phyloP scores from a whole-genome alignment of 2,888 invertebrate genomes.

The Norana najaformis region DNA sequence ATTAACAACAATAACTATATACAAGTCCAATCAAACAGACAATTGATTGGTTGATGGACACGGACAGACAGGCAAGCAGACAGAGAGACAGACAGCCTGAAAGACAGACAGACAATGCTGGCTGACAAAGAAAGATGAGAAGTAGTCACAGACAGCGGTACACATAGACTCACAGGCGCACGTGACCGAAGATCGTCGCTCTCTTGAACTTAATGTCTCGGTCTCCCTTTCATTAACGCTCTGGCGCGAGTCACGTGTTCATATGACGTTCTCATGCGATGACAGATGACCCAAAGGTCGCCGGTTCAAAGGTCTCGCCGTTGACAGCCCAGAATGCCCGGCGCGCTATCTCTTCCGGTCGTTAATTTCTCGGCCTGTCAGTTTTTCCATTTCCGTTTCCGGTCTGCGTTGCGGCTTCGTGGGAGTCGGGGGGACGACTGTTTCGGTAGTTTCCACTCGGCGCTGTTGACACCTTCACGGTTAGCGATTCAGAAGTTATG shows the following conservation, averaged over 20 bases:
- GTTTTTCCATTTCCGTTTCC: constrained; percentile 7
- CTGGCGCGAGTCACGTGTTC: not conserved
- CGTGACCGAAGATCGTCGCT: not conserved
- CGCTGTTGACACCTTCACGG: not conserved
- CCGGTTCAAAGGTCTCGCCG: not conserved
- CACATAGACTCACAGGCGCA: not conserved
- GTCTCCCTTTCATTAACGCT: constrained; percentile 13
- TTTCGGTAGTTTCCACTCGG: not conserved
- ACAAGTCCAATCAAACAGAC: not conserved
- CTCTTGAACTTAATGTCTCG: too few species aligned
- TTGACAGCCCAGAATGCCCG: not conserved
- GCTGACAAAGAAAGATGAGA: not conserved
- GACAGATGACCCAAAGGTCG: not conserved
- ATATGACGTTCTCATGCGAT: not conserved
- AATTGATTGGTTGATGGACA: too few species aligned
- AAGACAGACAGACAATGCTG: not conserved
- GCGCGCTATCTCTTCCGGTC: constrained; percentile 13
- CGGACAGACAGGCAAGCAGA: not conserved
- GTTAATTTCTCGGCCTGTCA: constrained; percentile 13
- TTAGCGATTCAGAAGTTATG: not conserved
- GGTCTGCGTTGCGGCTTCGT: not conserved
- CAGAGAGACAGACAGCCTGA: not conserved
- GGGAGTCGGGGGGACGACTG: not conserved
- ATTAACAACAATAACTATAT: too few species aligned
- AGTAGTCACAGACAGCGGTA: not conserved